Percentiles rank a stretch among this genome's conserved stretches.
phyloP scores from a whole-genome alignment of 2,113 vertebrate species.

The Actenoides lindsayi region DNA sequence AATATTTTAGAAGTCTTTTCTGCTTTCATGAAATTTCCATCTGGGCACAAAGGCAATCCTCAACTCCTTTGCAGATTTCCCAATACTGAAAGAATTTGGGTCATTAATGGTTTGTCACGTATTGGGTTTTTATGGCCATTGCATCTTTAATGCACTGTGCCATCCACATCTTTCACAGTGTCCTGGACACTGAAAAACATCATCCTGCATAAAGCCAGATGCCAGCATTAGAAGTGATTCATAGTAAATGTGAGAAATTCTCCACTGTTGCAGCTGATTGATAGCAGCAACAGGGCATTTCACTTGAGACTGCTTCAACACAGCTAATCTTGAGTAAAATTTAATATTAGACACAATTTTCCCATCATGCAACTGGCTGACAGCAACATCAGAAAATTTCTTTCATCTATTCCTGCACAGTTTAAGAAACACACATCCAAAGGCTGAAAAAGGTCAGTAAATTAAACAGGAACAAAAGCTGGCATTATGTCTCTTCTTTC shows the following conservation, averaged over 20 bases:
- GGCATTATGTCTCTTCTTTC: conserved; percentile 14
- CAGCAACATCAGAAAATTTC: conserved; percentile 17
- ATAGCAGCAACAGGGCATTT: conserved; percentile 3
- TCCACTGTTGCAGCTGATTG: neutral
- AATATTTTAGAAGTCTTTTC: neutral
- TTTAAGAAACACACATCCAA: neutral
- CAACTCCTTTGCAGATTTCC: neutral
- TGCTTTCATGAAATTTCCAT: neutral
- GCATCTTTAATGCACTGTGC: neutral
- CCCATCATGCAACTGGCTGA: neutral
- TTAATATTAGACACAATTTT: conserved; percentile 39
- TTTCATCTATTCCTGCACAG: conserved; percentile 5
- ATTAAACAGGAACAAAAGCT: conserved; percentile 48
- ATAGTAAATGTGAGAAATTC: neutral
- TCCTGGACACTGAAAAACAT: neutral
- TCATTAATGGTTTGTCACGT: neutral
- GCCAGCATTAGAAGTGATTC: neutral
- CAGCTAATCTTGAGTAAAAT: neutral
- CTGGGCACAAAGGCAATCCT: neutral
- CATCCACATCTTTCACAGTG: neutral
- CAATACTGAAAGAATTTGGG: neutral
- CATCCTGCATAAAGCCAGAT: neutral
- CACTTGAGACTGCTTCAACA: conserved; percentile 6
- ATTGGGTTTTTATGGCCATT: neutral
- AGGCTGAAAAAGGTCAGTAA: conserved; percentile 22